Conservation (phyloP, 2,888 invertebrate genomes). For the Andricus quercusramuli region DNA sequence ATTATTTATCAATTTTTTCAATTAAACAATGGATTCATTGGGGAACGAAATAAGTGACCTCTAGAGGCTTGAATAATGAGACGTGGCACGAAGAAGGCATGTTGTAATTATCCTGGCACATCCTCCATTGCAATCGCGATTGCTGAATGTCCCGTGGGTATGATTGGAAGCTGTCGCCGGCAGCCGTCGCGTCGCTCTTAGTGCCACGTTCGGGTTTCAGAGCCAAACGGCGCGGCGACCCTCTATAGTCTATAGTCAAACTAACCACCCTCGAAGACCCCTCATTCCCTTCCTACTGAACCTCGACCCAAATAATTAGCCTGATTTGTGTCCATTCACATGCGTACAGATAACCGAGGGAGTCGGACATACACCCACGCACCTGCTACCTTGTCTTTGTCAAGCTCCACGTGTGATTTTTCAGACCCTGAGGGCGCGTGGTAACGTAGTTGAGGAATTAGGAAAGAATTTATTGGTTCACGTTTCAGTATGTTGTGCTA, state of each 20-base stretch:
- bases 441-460: background rate
- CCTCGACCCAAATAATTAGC: constrained; percentile 52
- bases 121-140: background rate
- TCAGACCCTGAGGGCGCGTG: background rate
- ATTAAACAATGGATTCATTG: background rate
- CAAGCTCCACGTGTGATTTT: background rate
- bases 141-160: background rate
- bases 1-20: background rate
- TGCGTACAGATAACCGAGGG: background rate
- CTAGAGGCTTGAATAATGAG: background rate
- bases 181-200: background rate
- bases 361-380: background rate
- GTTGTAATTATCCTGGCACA: background rate
- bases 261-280: constrained; percentile 2
- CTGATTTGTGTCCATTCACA: constrained; percentile 53
- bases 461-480: background rate
- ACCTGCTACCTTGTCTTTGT: background rate
- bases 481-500: background rate
- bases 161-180: background rate
- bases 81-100: background rate
- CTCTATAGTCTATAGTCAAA: constrained; percentile 2
- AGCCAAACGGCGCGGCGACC: background rate
- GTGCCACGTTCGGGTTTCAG: background rate
- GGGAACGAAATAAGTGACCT: background rate
- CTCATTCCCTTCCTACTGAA: background rate